Conservation (phyloP, 2,113 vertebrate genomes). For the Muntiacus reevesi region DNA sequence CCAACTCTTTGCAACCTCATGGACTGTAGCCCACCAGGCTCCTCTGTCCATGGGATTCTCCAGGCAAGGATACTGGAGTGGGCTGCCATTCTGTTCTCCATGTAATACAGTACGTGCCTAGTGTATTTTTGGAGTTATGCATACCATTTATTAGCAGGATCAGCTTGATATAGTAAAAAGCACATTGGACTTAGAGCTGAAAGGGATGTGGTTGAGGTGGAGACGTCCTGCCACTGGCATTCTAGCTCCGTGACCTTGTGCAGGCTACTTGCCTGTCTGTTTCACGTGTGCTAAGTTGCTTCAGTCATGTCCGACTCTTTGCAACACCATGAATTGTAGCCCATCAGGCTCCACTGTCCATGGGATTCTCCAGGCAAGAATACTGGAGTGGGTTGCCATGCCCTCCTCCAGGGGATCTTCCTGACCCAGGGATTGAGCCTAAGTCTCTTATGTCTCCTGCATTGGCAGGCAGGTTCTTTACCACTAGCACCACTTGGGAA, state of each 20-base stretch:
- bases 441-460: not conserved
- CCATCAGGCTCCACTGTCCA: not conserved
- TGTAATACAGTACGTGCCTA: not conserved
- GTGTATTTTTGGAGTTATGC: not conserved
- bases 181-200: not conserved
- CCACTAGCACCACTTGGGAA: not conserved
- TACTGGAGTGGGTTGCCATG: not conserved
- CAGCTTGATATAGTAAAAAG: not conserved
- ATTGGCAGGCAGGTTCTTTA: not conserved
- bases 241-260: not conserved
- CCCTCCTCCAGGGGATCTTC: not conserved
- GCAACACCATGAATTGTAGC: not conserved
- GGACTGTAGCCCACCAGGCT: not conserved
- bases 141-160: not conserved
- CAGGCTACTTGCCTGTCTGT: not conserved
- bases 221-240: not conserved
- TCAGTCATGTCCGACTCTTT: not conserved
- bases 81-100: not conserved
- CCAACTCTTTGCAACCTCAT: not conserved
- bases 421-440: not conserved
- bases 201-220: not conserved
- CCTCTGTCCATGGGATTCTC: not conserved
- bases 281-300: not conserved
- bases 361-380: not conserved
- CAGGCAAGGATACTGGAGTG: not conserved